Percentiles rank a stretch among this genome's conserved stretches.
Conservation (phyloP, 1,140 invertebrate genomes). For the Drosophila nigrodunni region DNA sequence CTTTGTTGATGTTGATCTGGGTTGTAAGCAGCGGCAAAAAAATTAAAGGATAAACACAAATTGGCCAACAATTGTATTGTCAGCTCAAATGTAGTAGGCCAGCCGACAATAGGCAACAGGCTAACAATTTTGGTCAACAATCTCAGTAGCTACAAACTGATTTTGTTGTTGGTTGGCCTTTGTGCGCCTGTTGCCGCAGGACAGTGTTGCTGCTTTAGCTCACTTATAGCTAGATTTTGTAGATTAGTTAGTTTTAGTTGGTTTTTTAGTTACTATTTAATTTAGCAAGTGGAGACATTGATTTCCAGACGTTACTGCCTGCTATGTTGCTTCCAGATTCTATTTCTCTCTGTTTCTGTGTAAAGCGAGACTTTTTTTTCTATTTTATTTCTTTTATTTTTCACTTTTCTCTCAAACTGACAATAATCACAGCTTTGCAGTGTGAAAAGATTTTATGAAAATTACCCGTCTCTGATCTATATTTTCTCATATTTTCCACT, state of each 20-base stretch:
- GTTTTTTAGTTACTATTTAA: too few species aligned
- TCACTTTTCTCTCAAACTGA: too few species aligned
- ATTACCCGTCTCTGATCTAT: constrained; percentile 18
- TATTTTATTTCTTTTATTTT: too few species aligned
- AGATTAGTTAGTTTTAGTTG: too few species aligned
- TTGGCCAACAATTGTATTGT: constrained; percentile 9
- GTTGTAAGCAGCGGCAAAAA: constrained; percentile 4
- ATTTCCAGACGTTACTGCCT: too few species aligned
- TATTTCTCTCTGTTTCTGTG: too few species aligned
- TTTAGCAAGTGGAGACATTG: too few species aligned
- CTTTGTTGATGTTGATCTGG: constrained; percentile 34
- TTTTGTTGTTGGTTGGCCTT: background rate
- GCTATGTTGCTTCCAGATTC: too few species aligned
- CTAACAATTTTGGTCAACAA: constrained; percentile 9
- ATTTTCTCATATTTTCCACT: background rate
- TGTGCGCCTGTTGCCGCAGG: constrained; percentile 6
- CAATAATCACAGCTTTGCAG: constrained; percentile 27
- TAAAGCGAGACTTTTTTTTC: too few species aligned
- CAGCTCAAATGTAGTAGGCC: background rate
- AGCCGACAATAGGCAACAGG: constrained; percentile 15
- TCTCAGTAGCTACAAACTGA: constrained; percentile 7
- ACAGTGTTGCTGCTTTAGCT: constrained; percentile 8
- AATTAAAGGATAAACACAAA: constrained; percentile 2
- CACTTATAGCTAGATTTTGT: too few species aligned
- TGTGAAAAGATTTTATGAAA: constrained; percentile 53